phyloP scores from a whole-genome alignment of 2,888 invertebrate species.

The Diarsia dahlii region DNA sequence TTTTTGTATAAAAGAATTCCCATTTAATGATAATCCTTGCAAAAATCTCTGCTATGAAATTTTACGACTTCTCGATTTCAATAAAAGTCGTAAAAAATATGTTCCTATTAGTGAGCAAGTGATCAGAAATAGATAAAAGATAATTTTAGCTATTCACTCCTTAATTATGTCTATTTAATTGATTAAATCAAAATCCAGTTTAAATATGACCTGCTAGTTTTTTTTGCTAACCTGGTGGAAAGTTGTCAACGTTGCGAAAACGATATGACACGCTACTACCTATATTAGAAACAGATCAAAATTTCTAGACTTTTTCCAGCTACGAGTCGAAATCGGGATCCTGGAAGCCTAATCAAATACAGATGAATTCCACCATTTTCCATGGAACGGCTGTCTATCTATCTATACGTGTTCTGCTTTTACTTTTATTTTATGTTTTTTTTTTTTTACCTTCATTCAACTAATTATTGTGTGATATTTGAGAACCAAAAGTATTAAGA shows the following conservation, averaged over 20 bases:
- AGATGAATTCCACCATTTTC: too few species aligned
- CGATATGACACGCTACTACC: too few species aligned
- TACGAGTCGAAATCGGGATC: too few species aligned
- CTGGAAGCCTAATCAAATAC: too few species aligned
- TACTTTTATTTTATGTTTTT: too few species aligned
- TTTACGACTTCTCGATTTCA: slow-evolving; percentile 32
- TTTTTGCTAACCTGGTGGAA: background rate
- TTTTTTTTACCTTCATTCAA: too few species aligned
- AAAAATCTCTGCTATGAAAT: slow-evolving; percentile 30
- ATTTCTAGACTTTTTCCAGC: too few species aligned
- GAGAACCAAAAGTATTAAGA: too few species aligned
- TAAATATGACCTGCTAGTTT: background rate
- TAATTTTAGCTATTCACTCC: slow-evolving; percentile 12
- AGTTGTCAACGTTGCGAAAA: background rate
- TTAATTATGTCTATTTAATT: slow-evolving; percentile 17
- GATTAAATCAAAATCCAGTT: slow-evolving; percentile 12
- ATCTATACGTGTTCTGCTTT: too few species aligned
- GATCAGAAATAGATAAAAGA: slow-evolving; percentile 31
- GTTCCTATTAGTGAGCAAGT: slow-evolving; percentile 26
- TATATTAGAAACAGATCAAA: too few species aligned
- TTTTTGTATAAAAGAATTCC: slow-evolving; percentile 17
- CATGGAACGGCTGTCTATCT: too few species aligned
- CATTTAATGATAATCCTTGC: background rate
- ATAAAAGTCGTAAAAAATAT: slow-evolving; percentile 27
- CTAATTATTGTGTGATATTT: too few species aligned